phyloP scores from a whole-genome alignment of 2,113 vertebrate species.

The Menura novaehollandiae region DNA sequence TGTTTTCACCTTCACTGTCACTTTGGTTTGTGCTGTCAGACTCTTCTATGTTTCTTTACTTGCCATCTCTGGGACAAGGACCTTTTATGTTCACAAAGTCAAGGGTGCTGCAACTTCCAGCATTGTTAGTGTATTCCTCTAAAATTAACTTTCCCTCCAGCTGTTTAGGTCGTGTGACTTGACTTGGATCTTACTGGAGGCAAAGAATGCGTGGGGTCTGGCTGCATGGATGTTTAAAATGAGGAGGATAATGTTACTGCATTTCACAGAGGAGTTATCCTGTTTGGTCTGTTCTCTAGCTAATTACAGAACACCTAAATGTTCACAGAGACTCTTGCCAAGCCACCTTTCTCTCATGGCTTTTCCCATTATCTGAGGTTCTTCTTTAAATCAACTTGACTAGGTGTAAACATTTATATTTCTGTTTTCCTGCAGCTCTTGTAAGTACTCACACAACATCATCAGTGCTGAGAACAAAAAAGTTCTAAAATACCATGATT shows the following conservation, averaged over 20 bases:
- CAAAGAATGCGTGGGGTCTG: background rate
- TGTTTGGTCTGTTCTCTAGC: background rate
- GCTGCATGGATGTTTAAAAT: background rate
- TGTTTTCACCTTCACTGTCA: background rate
- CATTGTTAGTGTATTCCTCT: background rate
- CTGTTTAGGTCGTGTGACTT: background rate
- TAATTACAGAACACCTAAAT: background rate
- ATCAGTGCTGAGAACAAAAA: slow-evolving; percentile 57
- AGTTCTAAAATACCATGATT: slow-evolving; percentile 59
- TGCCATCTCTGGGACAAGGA: background rate
- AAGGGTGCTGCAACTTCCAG: background rate
- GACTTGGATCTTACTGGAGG: background rate
- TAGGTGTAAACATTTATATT: background rate
- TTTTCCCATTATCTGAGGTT: background rate
- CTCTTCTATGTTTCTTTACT: background rate
- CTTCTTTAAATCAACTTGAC: background rate
- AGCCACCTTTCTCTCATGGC: background rate
- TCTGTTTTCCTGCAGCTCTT: slow-evolving; percentile 60
- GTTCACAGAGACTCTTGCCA: background rate
- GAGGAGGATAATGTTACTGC: background rate
- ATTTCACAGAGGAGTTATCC: background rate
- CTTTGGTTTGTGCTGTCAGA: background rate
- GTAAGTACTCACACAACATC: slow-evolving; percentile 69
- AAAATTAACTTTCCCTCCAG: background rate
- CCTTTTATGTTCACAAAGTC: background rate